Percentiles rank a stretch among this genome's conserved stretches.
Conservation (phyloP, 2,888 invertebrate species). For the Spilarctia lutea region DNA sequence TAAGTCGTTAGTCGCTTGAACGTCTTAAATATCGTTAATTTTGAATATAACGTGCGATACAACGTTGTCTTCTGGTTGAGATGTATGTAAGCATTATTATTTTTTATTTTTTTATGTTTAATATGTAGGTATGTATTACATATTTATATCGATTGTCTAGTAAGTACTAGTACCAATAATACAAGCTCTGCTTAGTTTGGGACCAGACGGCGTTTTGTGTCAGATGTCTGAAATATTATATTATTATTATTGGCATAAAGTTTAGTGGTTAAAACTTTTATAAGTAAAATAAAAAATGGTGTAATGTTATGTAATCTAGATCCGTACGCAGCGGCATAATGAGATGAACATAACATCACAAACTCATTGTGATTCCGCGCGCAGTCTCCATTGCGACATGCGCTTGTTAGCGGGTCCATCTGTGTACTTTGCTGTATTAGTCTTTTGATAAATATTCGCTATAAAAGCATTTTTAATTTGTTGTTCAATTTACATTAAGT, state of each 20-base stretch:
- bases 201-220: no score
- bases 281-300: neutral
- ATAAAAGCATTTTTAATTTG: neutral
- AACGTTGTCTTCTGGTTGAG: neutral
- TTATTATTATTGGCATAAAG: no score
- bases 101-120: no score
- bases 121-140: no score
- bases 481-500: neutral
- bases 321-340: neutral
- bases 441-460: neutral
- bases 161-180: no score
- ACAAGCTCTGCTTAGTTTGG: no score
- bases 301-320: conserved; percentile 1
- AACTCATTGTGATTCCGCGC: conserved; percentile 13
- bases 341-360: conserved; percentile 10
- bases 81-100: neutral
- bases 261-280: neutral
- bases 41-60: neutral
- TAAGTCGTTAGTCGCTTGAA: neutral
- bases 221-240: no score
- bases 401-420: neutral
- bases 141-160: no score
- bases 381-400: conserved; percentile 7
- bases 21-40: neutral
- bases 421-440: neutral